These are phyloP conservation scores for Mirounga angustirostris DNA, from an alignment of 2,113 vertebrate genomes.

Conservation along the genomic window DNA sequence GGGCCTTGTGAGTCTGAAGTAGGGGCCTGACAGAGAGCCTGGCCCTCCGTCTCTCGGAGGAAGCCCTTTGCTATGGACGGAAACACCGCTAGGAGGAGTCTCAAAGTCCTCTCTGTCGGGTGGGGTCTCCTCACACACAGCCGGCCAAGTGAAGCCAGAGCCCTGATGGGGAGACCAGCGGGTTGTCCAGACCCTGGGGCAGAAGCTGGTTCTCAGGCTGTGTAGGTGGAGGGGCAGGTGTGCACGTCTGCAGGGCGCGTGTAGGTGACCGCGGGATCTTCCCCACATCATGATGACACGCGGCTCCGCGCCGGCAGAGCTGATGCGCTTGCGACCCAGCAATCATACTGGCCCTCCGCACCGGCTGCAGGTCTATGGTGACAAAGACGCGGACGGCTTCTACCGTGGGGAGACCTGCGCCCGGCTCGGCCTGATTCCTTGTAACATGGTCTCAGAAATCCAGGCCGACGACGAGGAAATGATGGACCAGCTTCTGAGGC, in stretches of 20 bases:
- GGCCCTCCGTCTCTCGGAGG: neutral
- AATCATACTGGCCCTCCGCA: rapidly evolving
- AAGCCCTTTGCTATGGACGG: neutral
- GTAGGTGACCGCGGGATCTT: rapidly evolving
- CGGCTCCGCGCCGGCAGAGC: rapidly evolving
- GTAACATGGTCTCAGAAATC: conserved; percentile 99
- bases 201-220: neutral
- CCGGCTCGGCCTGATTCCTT: conserved; percentile 95
- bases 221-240: rapidly evolving
- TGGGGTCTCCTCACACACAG: neutral
- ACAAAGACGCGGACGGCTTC: conserved; percentile 97
- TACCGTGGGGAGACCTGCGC: conserved; percentile 95
- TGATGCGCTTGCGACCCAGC: rapidly evolving
- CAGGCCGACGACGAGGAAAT: conserved; percentile 97
- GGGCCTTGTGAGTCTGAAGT: neutral
- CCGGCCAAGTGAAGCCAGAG: neutral
- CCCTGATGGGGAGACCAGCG: neutral
- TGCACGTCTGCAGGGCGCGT: rapidly evolving
- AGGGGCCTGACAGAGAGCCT: neutral
- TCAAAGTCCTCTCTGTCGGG: neutral
- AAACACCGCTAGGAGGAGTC: rapidly evolving
- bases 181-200: neutral
- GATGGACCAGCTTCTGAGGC: conserved; percentile 97
- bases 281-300: rapidly evolving
- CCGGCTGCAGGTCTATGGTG: conserved; percentile 92